Conservation (phyloP, 2,113 vertebrate genomes). For the Nettapus auritus region DNA sequence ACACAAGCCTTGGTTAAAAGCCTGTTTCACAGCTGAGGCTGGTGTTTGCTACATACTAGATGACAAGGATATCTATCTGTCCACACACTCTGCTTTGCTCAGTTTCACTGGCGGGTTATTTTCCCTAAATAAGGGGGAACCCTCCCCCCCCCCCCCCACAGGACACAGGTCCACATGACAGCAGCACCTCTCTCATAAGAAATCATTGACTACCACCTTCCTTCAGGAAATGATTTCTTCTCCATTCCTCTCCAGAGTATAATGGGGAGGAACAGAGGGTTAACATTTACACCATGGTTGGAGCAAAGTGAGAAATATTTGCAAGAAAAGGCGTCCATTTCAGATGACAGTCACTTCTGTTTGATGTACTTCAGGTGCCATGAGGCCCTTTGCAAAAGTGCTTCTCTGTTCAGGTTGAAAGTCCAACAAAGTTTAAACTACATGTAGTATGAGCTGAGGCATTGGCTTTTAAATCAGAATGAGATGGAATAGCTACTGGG, state of each 20-base stretch:
- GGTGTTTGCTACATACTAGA: no score
- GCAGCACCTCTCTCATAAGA: background rate
- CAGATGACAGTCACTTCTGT: background rate
- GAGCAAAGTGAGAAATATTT: background rate
- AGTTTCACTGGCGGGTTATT: background rate
- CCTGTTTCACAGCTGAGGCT: background rate
- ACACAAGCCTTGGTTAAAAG: background rate
- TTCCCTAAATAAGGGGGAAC: background rate
- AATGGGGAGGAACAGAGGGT: background rate
- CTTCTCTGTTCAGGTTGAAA: background rate
- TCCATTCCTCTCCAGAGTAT: background rate
- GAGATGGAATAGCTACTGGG: background rate
- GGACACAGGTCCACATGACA: background rate
- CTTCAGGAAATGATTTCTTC: background rate
- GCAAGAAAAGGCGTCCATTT: background rate
- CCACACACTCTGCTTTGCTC: background rate
- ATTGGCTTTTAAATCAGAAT: background rate
- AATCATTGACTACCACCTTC: background rate
- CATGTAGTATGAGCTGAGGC: background rate
- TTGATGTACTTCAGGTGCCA: accelerated
- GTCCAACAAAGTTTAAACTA: background rate
- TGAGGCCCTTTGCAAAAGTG: background rate
- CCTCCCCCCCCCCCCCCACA: no score
- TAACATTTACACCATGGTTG: background rate
- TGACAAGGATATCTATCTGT: background rate